Evolutionary conservation across 2,113 vertebrate genomes (phyloP).

Genomic region (Corydoras sp.): DNA sequence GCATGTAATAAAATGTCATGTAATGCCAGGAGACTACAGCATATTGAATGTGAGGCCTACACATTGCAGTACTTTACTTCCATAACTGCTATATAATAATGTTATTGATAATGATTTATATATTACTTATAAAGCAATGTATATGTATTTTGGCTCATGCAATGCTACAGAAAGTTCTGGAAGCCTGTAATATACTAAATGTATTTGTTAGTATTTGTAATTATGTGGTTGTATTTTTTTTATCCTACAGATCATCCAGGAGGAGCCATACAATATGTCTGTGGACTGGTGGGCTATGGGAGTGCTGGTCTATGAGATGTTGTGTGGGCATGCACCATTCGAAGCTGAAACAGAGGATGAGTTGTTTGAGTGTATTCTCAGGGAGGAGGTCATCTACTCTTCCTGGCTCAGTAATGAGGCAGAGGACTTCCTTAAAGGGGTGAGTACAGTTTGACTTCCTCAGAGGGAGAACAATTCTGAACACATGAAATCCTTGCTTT

Average conservation of each 20-base stretch:
- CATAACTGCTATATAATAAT: no score
- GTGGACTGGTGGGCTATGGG: conserved; percentile 99
- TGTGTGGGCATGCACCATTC: conserved; percentile 90
- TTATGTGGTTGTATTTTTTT: neutral
- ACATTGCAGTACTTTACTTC: no score
- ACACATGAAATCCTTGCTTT: no score
- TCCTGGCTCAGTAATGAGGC: conserved; percentile 89
- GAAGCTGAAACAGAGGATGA: conserved; percentile 97
- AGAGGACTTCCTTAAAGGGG: conserved; percentile 85
- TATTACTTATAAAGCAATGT: no score
- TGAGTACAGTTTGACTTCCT: conserved; percentile 61
- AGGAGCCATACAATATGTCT: conserved; percentile 86
- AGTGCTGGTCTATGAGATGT: conserved; percentile 92
- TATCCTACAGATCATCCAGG: conserved; percentile 81
- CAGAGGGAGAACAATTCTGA: neutral
- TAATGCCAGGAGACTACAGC: no score
- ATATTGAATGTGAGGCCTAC: no score
- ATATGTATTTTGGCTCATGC: no score
- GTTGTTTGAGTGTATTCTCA: conserved; percentile 93
- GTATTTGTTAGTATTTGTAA: no score
- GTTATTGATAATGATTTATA: no score
- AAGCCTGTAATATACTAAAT: no score
- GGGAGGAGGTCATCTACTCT: conserved; percentile 85
- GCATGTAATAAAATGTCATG: no score
- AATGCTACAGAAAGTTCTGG: no score